phyloP scores from a whole-genome alignment of 2,113 vertebrate genomes.

The Triplophysa dalaica region DNA sequence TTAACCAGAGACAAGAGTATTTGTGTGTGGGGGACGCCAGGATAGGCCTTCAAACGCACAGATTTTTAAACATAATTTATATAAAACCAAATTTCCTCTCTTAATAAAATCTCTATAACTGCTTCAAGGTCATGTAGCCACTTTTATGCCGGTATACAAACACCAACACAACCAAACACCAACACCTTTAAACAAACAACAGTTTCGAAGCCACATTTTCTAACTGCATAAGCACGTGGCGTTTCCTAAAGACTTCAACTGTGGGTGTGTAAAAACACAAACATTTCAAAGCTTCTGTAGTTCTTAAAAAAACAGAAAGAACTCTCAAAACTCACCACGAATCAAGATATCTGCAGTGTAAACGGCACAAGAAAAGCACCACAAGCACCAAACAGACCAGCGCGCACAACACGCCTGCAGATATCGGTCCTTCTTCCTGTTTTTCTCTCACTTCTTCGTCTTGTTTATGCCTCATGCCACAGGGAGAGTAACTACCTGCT shows the following conservation, averaged over 20 bases:
- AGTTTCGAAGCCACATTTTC: not conserved
- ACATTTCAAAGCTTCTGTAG: not conserved
- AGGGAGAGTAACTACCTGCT: slow-evolving; percentile 21
- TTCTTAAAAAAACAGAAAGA: not conserved
- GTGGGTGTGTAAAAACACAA: not conserved
- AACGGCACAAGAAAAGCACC: not conserved
- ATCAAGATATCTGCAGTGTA: not conserved
- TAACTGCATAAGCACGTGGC: not conserved
- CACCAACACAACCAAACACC: not conserved
- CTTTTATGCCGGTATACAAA: slow-evolving; percentile 3
- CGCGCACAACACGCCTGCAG: not conserved
- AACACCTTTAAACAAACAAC: slow-evolving; percentile 6
- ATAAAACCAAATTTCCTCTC: not conserved
- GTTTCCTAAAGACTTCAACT: not conserved
- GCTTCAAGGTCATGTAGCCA: slow-evolving; percentile 36
- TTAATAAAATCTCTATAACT: slow-evolving; percentile 1
- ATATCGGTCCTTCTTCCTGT: not conserved
- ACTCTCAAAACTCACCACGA: not conserved
- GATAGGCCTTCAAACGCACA: not conserved
- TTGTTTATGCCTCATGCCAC: not conserved
- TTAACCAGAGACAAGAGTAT: not conserved
- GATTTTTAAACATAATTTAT: not conserved
- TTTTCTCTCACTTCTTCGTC: too few species aligned
- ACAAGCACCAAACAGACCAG: not conserved
- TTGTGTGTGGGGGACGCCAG: not conserved